Conservation (phyloP, 2,888 invertebrate genomes). For the Syrphus vitripennis region DNA sequence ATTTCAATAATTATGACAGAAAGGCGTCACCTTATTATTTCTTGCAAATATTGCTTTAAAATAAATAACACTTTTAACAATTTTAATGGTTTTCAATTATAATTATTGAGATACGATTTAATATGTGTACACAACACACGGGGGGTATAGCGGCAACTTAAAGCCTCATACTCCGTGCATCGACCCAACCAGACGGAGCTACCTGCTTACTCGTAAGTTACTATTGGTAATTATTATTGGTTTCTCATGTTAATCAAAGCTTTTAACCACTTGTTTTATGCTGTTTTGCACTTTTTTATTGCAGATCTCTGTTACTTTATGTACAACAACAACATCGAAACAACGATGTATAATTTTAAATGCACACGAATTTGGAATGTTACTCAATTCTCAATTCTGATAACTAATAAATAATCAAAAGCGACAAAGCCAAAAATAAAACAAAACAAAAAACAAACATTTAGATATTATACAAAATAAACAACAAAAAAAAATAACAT, state of each 20-base stretch:
- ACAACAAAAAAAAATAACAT: neutral
- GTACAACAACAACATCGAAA: neutral
- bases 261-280: neutral
- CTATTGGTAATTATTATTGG: neutral
- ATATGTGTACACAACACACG: too few relatives aligned
- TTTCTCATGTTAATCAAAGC: constrained; percentile 10
- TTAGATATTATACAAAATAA: too few relatives aligned
- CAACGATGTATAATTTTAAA: neutral
- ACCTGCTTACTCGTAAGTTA: too few relatives aligned
- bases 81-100: neutral
- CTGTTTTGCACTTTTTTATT: neutral
- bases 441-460: neutral
- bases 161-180: neutral
- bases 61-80: neutral
- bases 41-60: neutral
- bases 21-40: neutral
- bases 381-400: neutral
- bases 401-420: constrained; percentile 6
- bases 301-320: neutral
- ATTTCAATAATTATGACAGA: neutral
- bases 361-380: constrained; percentile 8
- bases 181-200: neutral
- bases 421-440: constrained; percentile 14
- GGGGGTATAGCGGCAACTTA: neutral
- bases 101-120: too few relatives aligned